phyloP scores from a whole-genome alignment of 1,140 invertebrate genomes.

The Thaumetopoea pityocampa region DNA sequence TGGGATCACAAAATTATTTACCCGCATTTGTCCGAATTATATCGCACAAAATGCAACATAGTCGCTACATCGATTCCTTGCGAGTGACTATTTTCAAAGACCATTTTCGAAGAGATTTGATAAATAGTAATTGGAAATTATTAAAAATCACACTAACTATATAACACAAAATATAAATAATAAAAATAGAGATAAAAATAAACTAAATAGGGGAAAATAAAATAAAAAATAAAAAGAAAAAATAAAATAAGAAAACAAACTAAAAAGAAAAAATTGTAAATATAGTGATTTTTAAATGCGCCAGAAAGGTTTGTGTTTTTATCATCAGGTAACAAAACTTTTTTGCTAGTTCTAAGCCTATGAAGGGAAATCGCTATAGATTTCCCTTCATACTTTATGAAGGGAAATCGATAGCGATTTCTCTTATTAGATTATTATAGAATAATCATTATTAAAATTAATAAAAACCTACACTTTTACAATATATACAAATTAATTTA shows the following conservation, averaged over 20 bases:
- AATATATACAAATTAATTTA: too few species aligned
- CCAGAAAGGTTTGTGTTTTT: conserved; percentile 5
- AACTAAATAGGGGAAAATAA: background rate
- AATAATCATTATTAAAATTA: too few species aligned
- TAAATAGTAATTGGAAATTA: too few species aligned
- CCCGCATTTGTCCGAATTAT: conserved; percentile 15
- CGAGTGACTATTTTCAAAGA: conserved; percentile 18
- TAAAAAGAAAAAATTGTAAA: too few species aligned
- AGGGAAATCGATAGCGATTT: too few species aligned
- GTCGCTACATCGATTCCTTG: conserved; percentile 20
- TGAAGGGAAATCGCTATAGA: conserved; percentile 10
- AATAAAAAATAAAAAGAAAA: background rate
- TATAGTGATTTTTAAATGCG: conserved; percentile 15
- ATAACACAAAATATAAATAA: background rate
- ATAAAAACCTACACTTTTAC: too few species aligned
- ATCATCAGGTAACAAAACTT: conserved; percentile 6
- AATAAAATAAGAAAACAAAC: conserved; percentile 2
- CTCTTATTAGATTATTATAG: too few species aligned
- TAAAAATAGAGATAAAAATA: background rate
- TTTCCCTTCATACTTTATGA: too few species aligned
- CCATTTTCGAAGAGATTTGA: conserved; percentile 1
- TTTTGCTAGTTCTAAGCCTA: conserved; percentile 13
- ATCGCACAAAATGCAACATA: conserved; percentile 13
- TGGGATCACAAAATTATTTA: conserved; percentile 21
- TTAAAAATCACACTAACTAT: too few species aligned